Evolutionary conservation across 1,140 invertebrate genomes (phyloP), one percentile per base, ranked within the genome.

Genomic region (Pseudobourletiella spinata): DNA sequence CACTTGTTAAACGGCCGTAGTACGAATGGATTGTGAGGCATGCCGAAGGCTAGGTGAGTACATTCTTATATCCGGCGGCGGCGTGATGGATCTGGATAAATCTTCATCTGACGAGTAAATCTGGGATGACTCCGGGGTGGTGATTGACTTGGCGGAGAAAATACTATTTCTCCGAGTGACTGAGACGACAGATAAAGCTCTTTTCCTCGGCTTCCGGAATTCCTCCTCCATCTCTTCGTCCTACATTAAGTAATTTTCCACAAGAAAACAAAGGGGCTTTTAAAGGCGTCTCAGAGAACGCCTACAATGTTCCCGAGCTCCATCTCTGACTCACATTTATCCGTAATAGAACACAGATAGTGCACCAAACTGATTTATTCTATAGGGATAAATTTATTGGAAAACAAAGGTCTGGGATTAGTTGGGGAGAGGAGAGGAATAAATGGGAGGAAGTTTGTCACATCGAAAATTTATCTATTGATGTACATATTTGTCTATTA

Each of bases 171-270:
- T 29, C 29, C 68, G 42, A 16, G 26, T 29, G 26, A 42, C 29
- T 16, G 65, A 65, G 2, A 68, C 65, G 1, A 70, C 65, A 15
- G 68, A 67, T 50, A 74, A 74, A 18, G 68, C 66, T 73, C 65
- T 51, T 72, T 75, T 64, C 72, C 70, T 11, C 67, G 71, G 30
- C 72, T 70, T 66, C 71, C 75, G 25, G 71, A 73, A 60, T 67
- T 69, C 30, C 59, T 65, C 24, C 42, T 68, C 62, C 50, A 61
- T 63, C 59, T 73, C 73, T 46, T 73, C 72, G 29, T 67, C 68
- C 29, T 70, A 46, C 11, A 72, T 16, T 14, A 24, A 35, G 26
- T 29, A 46, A 2, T 4, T 25, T 43, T n/a, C 16, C 11, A 42
- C 26, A 63, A 59, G n/a, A 3, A 57, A 28, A 54, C n/a, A n/a